These are phyloP conservation scores for Scomber scombrus DNA, from an alignment of 2,113 vertebrate genomes.

Conservation along the genomic window DNA sequence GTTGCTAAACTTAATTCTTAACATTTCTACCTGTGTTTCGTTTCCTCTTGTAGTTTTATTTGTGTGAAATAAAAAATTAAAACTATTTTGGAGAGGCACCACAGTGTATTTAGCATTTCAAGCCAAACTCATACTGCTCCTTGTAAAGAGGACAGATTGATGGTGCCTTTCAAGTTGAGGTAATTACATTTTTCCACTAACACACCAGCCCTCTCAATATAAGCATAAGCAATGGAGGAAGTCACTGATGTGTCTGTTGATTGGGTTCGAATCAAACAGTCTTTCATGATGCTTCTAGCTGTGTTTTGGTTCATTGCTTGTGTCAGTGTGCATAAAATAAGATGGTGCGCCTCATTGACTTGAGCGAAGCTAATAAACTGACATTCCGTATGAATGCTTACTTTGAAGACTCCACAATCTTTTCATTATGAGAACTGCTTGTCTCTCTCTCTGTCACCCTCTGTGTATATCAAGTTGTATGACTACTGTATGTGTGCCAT, in stretches of 20 bases:
- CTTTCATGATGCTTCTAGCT: slow-evolving; percentile 46
- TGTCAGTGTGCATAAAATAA: slow-evolving; percentile 15
- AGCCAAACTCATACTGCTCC: slow-evolving; percentile 34
- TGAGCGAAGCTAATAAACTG: slow-evolving; percentile 40
- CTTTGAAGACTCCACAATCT: slow-evolving; percentile 41
- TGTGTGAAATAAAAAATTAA: slow-evolving; percentile 13
- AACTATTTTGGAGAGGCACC: slow-evolving; percentile 10
- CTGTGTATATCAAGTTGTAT: neutral
- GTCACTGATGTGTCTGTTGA: slow-evolving; percentile 59
- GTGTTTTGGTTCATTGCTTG: slow-evolving; percentile 18
- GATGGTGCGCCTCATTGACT: slow-evolving; percentile 19
- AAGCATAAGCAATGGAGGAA: slow-evolving; percentile 41
- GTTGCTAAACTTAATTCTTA: neutral
- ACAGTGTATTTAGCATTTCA: slow-evolving; percentile 42
- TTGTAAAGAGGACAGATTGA: slow-evolving; percentile 54
- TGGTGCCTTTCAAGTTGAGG: slow-evolving; percentile 61
- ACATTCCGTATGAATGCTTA: slow-evolving; percentile 30
- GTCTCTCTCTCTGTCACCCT: neutral
- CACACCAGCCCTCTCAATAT: slow-evolving; percentile 5
- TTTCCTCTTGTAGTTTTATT: neutral
- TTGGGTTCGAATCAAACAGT: slow-evolving; percentile 53
- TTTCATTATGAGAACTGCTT: neutral
- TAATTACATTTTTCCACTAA: slow-evolving; percentile 66
- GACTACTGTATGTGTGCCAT: neutral
- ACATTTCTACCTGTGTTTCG: neutral